Evolutionary conservation across 1,140 invertebrate genomes (phyloP), one percentile per base, ranked within the genome.

Genomic region (Aricia agestis): DNA sequence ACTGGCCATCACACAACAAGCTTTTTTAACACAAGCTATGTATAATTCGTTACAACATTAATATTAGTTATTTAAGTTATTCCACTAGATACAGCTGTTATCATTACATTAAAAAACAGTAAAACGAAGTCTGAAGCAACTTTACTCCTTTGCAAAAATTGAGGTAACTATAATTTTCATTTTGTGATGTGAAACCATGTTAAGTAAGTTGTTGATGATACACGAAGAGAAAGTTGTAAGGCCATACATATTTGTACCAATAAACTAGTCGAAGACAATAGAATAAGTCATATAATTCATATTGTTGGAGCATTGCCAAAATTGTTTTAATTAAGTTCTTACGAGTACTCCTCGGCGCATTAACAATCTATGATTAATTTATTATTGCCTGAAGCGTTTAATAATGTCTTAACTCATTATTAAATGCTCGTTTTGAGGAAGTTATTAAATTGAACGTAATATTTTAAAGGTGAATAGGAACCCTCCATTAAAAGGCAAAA

Each of bases 281-380:
- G 41, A 9, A 52, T 13, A 52, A 52, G 11, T 52, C 45, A 9
- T 52, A 52, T 52, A 15, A 52, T 15, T 52, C 45, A 52, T 52
- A 4, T 52, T 52, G 45, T 52, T 52, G 45, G 45, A 52, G 9
- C 45, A 15, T 52, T 52, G 45, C 45, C 45, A 52, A 52, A 15
- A 52, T 52, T 52, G 45, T 52, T 52, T 52, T 52, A 52, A 52
- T 52, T 52, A 52, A 52, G 10, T 52, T 52, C 45, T 52, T 52
- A 52, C 10, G 45, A 52, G 45, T 52, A 52, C 45, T 42, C 41
- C 41, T 52, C 11, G 45, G 45, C 45, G 13, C 45, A 52, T 52
- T 52, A 52, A 52, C 45, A 52, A 13, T 52, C 45, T 52, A 52
- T 52, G 45, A 52, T 52, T 52, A 52, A 52, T 52, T 52, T 52